Evolutionary conservation across 2,888 invertebrate species (phyloP), one percentile per base, ranked within the genome.

Genomic region (Pimpla rufipes): DNA sequence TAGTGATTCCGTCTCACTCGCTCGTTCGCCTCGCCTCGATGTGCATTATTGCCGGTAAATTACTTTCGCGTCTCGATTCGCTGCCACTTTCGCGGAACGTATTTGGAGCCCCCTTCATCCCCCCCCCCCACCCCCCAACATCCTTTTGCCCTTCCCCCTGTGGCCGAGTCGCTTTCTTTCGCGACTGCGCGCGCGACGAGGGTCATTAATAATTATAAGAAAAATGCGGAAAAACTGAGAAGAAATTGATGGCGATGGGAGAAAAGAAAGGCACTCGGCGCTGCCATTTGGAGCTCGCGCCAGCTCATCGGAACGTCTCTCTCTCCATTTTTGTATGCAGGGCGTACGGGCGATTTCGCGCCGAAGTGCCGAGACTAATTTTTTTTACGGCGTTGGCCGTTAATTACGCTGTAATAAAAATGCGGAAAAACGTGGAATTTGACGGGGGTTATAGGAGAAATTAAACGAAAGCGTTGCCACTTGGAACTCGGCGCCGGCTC

Each of bases 11-110:
- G 40, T 47, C 21, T 35, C n/a, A 16, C 64, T 57, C 11, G 35
- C 42, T 55, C 35, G 47, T 75, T 70, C 66, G 45, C 67, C 57
- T 37, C 55, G 40, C 23, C 37, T 23, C 71, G 71, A 83, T 81
- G 78, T 64, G 75, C 85, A 74, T 66, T 68, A 68, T 55, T 40
- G 40, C 55, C 57, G 71, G 62, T 47, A 40, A 59, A 62, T 79
- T 79, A 67, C 76, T 81, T 70, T 81, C 67, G 52, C 70, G 57
- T 70, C 79, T 59, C 59, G 42, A 42, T 29, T 11, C 45, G 55
- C 45, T 59, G 55, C 47, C 50, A 59, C 71, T 81, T 77, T 77
- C 71, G 11, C 71, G 45, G 2, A 50, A 29, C 67, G 59, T 50
- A 71, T 67, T 71, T 52, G 52, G 59, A 42, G 18, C 18, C 29